Evolutionary conservation across 1,140 invertebrate species (phyloP).

Genomic region (Monomorium pharaonis): DNA sequence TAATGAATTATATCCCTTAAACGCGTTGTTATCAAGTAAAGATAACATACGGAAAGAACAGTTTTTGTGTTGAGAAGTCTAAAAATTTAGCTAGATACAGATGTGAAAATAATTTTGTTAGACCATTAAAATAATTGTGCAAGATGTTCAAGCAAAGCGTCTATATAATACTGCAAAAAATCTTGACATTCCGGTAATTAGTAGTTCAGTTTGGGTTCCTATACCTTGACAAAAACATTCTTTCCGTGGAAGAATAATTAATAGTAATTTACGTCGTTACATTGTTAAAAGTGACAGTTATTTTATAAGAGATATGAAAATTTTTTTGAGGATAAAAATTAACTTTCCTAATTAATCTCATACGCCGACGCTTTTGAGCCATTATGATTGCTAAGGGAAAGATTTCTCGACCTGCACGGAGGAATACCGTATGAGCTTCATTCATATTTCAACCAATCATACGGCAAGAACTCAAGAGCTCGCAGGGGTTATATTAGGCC

Average conservation of each 20-base stretch:
- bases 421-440: neutral
- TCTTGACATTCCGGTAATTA: no score
- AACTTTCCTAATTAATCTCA: slow-evolving; percentile 5
- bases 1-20: neutral
- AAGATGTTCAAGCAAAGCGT: no score
- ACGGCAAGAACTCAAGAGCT: neutral
- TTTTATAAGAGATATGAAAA: neutral
- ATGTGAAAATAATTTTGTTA: no score
- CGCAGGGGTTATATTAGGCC: slow-evolving; percentile 7
- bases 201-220: no score
- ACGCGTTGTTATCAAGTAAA: neutral
- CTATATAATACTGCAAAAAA: no score
- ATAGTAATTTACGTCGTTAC: neutral
- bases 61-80: no score
- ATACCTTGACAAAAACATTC: no score
- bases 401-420: neutral
- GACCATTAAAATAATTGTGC: no score
- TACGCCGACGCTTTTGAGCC: neutral
- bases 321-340: neutral
- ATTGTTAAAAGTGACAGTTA: neutral
- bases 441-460: slow-evolving; percentile 31
- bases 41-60: neutral
- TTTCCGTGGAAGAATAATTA: no score
- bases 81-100: no score
- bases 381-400: neutral